Evolutionary conservation across 2,113 vertebrate genomes (phyloP).

Genomic region (Baryphthengus martii): DNA sequence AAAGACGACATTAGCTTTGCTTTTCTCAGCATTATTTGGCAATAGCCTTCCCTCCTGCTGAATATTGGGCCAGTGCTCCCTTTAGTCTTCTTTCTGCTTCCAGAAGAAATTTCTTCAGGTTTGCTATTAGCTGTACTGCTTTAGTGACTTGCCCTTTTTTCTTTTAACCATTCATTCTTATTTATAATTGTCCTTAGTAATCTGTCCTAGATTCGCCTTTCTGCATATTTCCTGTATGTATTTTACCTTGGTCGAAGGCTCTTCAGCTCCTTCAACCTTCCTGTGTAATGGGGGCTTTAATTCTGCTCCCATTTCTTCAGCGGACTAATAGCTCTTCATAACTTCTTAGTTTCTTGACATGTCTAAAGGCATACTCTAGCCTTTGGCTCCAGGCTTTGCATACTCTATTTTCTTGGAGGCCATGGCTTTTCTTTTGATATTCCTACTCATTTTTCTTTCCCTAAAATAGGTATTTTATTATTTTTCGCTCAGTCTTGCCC

Average conservation of each 20-base stretch:
- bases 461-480: not conserved
- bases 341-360: not conserved
- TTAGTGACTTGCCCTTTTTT: not conserved
- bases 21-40: not conserved
- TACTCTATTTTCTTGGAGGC: not conserved
- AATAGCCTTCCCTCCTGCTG: not conserved
- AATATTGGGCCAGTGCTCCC: not conserved
- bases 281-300: not conserved
- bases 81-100: not conserved
- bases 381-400: not conserved
- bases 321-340: not conserved
- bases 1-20: not conserved
- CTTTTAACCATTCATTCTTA: rapidly evolving
- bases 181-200: not conserved
- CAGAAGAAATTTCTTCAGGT: not conserved
- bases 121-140: not conserved
- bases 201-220: not conserved
- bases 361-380: not conserved
- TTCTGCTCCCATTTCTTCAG: not conserved
- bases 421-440: not conserved
- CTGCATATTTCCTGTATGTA: not conserved
- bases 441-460: not conserved
- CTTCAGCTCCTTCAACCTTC: not conserved
- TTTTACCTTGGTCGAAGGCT: not conserved
- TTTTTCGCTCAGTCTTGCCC: not conserved